Evolutionary conservation across 30 jellyfish, hydroid and myxozoan species (phyloP).

Genomic region (Aurelia aurita): DNA sequence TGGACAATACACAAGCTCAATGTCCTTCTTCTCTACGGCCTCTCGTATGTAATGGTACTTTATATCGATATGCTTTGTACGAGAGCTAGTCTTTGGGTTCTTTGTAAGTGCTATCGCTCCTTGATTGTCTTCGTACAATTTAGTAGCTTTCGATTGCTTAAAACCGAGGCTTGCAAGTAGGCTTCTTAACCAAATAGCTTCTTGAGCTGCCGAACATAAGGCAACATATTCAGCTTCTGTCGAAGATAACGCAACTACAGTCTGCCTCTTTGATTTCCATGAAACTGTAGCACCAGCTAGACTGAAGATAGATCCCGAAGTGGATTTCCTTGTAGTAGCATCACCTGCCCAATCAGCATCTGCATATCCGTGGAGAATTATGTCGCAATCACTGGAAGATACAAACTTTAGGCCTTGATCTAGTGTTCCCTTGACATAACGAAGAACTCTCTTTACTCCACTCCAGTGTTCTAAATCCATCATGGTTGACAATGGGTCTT

Average conservation of each 20-base stretch:
- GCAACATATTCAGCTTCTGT: slow-evolving; percentile 67
- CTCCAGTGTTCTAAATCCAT: no score
- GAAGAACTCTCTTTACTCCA: slow-evolving; percentile 15
- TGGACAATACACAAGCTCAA: slow-evolving; percentile 29
- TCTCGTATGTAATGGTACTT: slow-evolving; percentile 39
- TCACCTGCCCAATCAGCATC: slow-evolving; percentile 66
- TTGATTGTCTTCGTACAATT: slow-evolving; percentile 44
- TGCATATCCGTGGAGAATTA: slow-evolving; percentile 6
- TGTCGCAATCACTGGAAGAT: neutral
- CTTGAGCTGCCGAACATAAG: slow-evolving; percentile 62
- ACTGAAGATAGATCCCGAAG: slow-evolving; percentile 11
- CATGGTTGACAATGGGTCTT: no score
- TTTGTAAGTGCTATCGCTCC: slow-evolving; percentile 53
- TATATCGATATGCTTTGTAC: slow-evolving; percentile 46
- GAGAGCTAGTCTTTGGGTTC: slow-evolving; percentile 23
- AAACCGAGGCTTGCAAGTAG: slow-evolving; percentile 6
- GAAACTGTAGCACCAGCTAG: neutral
- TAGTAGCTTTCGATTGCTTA: slow-evolving; percentile 9
- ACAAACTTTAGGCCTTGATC: slow-evolving; percentile 16
- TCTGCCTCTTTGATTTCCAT: slow-evolving; percentile 27
- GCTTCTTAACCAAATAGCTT: slow-evolving; percentile 34
- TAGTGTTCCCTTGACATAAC: slow-evolving; percentile 26
- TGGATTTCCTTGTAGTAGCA: slow-evolving; percentile 6
- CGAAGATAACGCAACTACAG: slow-evolving; percentile 41
- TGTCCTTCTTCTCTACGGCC: slow-evolving; percentile 2